A percentile compares a stretch with the other conserved stretches of the same genome.
phyloP scores from a whole-genome alignment of 2,888 invertebrate species.

The Epinotia ramella region DNA sequence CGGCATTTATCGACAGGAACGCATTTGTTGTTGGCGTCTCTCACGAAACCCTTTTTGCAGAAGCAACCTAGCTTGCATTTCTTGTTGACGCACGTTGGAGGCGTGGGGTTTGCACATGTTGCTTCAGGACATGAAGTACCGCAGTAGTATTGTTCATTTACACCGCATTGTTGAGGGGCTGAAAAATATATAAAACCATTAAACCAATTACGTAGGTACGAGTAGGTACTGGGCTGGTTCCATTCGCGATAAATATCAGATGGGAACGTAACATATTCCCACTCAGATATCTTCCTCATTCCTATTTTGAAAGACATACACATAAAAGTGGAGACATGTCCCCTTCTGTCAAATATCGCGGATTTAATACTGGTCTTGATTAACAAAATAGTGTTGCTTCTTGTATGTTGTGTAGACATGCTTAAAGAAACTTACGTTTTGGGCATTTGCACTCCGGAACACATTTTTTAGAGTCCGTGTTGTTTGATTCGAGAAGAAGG shows the following conservation, averaged over 20 bases:
- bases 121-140: conserved; percentile 26
- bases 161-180: conserved; percentile 24
- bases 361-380: too few species aligned
- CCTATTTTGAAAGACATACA: too few species aligned
- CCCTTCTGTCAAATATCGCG: too few species aligned
- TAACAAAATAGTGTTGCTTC: too few species aligned
- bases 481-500: conserved; percentile 11
- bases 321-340: too few species aligned
- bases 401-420: not conserved
- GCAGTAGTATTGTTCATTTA: conserved; percentile 26
- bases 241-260: not conserved
- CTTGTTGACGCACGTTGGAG: conserved; percentile 12
- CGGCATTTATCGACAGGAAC: conserved; percentile 30
- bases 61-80: conserved; percentile 31
- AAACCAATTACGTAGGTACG: not conserved
- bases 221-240: too few species aligned
- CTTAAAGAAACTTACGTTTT: conserved; percentile 17
- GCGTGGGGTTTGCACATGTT: conserved; percentile 24
- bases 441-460: conserved; percentile 26
- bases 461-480: conserved; percentile 29
- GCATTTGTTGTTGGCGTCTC: conserved; percentile 38
- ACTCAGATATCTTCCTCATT: too few species aligned
- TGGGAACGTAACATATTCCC: too few species aligned
- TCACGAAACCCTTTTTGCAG: conserved; percentile 42
- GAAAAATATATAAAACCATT: not conserved